These are phyloP conservation scores for Ornithoptera alexandrae DNA, from an alignment of 2,888 invertebrate species.

Conservation along the genomic window DNA sequence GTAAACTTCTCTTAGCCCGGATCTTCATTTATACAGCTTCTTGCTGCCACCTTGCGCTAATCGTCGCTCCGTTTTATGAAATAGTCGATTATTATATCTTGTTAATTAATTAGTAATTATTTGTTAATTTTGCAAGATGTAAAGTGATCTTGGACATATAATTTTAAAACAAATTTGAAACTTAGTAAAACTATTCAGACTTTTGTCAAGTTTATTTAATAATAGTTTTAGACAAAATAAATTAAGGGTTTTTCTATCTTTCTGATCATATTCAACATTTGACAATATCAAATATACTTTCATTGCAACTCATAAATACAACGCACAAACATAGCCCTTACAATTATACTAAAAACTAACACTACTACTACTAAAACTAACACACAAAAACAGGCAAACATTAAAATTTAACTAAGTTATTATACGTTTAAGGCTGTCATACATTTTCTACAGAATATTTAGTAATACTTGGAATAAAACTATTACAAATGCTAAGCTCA, in stretches of 20 bases:
- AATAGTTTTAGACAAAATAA: no score
- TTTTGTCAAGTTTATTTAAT: not conserved
- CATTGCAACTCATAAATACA: not conserved
- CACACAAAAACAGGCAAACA: not conserved
- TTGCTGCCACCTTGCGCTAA: no score
- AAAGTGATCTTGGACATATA: no score
- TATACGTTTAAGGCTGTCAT: not conserved
- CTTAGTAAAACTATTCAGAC: not conserved
- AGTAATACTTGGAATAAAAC: conserved; percentile 32
- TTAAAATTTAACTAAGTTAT: not conserved
- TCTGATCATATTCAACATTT: not conserved
- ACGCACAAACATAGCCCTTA: not conserved
- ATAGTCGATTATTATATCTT: no score
- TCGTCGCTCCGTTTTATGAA: no score
- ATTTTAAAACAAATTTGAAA: not conserved
- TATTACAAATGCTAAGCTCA: conserved; percentile 33
- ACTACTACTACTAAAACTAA: not conserved
- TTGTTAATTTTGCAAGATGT: no score
- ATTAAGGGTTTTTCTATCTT: not conserved
- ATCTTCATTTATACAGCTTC: no score
- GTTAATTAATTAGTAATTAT: no score
- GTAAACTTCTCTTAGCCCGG: no score
- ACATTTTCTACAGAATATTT: conserved; percentile 28
- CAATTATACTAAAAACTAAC: not conserved
- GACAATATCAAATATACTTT: not conserved